phyloP scores from a whole-genome alignment of 2,888 invertebrate species.

The Tortrix viridana region DNA sequence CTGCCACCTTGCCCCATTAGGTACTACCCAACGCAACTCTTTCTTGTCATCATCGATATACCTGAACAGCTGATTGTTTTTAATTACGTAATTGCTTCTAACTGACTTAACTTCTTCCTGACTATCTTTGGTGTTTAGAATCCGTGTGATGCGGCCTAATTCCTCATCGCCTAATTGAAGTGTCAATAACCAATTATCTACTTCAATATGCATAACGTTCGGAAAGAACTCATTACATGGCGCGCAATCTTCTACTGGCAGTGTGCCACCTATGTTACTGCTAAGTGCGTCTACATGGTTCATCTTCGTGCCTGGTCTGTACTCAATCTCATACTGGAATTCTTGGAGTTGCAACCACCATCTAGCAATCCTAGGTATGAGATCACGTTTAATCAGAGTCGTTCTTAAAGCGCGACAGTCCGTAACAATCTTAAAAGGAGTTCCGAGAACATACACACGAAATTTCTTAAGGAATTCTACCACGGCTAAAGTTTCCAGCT shows the following conservation, averaged over 20 bases:
- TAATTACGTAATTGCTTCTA: slow-evolving; percentile 18
- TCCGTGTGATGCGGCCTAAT: no score
- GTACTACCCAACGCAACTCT: slow-evolving; percentile 38
- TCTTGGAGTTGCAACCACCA: slow-evolving; percentile 29
- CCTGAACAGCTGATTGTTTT: slow-evolving; percentile 14
- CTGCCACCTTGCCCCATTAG: slow-evolving; percentile 41
- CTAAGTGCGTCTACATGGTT: slow-evolving; percentile 13
- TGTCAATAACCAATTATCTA: no score
- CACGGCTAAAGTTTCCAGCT: slow-evolving; percentile 36
- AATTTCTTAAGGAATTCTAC: slow-evolving; percentile 34
- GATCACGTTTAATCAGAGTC: slow-evolving; percentile 27
- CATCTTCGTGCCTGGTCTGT: slow-evolving; percentile 8
- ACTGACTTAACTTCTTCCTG: neutral
- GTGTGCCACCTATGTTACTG: neutral
- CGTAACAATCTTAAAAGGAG: slow-evolving; percentile 35
- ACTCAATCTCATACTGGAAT: slow-evolving; percentile 12
- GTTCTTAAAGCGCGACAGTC: slow-evolving; percentile 39
- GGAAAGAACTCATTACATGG: neutral
- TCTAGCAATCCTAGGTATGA: slow-evolving; percentile 36
- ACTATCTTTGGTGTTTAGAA: no score
- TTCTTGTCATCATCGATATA: slow-evolving; percentile 1
- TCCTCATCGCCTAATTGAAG: no score
- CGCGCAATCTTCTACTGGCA: slow-evolving; percentile 8
- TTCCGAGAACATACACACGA: slow-evolving; percentile 37
- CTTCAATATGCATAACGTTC: slow-evolving; percentile 5